Base-by-base conservation (phyloP, 2,888 invertebrate species). In the Sinohyriopsis cumingii region DNA sequence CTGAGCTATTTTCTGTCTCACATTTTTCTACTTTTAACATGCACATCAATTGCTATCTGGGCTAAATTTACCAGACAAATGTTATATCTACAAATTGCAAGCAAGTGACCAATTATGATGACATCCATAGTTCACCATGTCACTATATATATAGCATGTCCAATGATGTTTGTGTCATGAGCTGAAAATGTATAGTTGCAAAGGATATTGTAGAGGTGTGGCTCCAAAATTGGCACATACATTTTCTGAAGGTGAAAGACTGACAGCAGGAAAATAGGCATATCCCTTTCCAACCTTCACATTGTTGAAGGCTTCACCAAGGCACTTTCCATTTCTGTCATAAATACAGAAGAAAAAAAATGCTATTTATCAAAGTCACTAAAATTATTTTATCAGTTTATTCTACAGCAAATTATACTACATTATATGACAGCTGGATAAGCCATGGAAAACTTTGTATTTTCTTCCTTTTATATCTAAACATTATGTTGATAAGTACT, bases 251-350 rank as follows among this genome's bases (percentile, higher is more conserved):
- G 93, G 93, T 0, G 95, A 94, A 55, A 96, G 88, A 24, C 95
- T 95, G 0, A 95, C 93, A 0, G 95, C 94, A 0, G 95, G 95
- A 87, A 95, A 95, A 86, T 95, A 95, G 0, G 94, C 94, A 2
- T 94, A 90, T 0, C 94, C 94, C 0, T 93, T 92, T 0, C 95
- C 95, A 67, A 92, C 92, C n/a, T 93, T 91, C 64, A 95, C 92
- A 71, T 93, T 92, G 59, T 92, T 92, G 84, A 95, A 96, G 0
- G 95, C 95, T 65, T 92, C 88, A 0, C 95, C 95, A 89, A 95
- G 90, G 0, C 93, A 92, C n/a, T 92, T 91, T 0, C 96, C 95
- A 89, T 96, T 95, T 79, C 95, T 94, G 45, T 45, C 45, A 45
- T 45, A 45, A 45, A 45, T 45, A 45, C 45, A 45, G 89, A 74